Percentiles rank a stretch among this genome's conserved stretches.
phyloP scores from a whole-genome alignment of 2,888 invertebrate genomes.

The Caenorhabditis wallacei region DNA sequence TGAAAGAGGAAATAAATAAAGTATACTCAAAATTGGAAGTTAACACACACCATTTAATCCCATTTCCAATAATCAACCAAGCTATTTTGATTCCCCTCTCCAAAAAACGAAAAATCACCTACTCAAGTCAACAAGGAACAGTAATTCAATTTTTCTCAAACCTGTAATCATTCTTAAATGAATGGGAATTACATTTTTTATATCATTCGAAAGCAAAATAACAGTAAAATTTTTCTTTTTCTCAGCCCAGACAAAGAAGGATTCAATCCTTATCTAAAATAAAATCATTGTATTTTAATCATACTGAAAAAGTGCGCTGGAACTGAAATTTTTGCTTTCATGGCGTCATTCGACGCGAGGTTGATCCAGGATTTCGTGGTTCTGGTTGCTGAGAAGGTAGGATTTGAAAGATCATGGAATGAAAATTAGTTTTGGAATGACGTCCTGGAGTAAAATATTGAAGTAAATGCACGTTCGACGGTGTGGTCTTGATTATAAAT shows the following conservation, averaged over 20 bases:
- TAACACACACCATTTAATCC: too few relatives aligned
- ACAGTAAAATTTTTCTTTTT: neutral
- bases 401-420: slow-evolving; percentile 4
- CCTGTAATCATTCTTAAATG: neutral
- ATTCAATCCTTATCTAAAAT: neutral
- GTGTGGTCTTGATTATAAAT: neutral
- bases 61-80: too few relatives aligned
- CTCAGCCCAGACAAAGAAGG: neutral
- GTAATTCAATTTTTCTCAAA: neutral
- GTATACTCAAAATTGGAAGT: too few relatives aligned
- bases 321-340: neutral
- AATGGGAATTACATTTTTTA: slow-evolving; percentile 5
- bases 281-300: neutral
- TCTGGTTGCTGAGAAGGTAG: neutral
- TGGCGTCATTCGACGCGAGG: slow-evolving; percentile 1
- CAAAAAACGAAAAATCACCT: too few relatives aligned
- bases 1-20: too few relatives aligned
- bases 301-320: neutral
- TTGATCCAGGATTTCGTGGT: slow-evolving; percentile 2
- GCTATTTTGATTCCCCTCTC: too few relatives aligned
- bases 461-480: slow-evolving; percentile 8
- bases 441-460: neutral
- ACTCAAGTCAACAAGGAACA: neutral
- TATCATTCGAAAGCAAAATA: neutral
- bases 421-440: slow-evolving; percentile 4